Evolutionary conservation across 2,888 invertebrate genomes (phyloP).

Genomic region (Teleiodes luculella): DNA sequence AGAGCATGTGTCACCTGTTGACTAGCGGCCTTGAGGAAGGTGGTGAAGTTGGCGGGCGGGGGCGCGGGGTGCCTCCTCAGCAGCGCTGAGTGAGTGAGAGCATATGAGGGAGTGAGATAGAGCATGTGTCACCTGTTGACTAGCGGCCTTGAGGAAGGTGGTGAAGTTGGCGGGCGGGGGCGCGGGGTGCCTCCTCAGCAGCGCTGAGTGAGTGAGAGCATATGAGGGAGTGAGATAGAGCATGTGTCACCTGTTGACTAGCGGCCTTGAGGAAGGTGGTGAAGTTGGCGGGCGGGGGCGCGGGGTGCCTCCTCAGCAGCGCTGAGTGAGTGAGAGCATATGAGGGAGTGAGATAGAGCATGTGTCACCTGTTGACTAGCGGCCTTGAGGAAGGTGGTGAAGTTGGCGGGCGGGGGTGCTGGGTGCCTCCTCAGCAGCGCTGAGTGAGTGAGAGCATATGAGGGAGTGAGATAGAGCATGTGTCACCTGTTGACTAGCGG

Average conservation of each 20-base stretch:
- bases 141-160: constrained; percentile 63
- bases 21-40: constrained; percentile 63
- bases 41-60: constrained; percentile 89
- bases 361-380: constrained; percentile 67
- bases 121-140: no score
- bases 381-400: constrained; percentile 79
- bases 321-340: no score
- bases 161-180: constrained; percentile 93
- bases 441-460: no score
- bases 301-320: constrained; percentile 94
- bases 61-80: constrained; percentile 96
- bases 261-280: constrained; percentile 77
- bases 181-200: constrained; percentile 94
- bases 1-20: no score
- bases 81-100: no score
- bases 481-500: background rate
- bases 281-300: constrained; percentile 91
- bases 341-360: no score
- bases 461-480: no score
- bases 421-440: constrained; percentile 78
- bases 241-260: constrained; percentile 65
- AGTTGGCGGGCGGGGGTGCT: constrained; percentile 87
- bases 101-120: no score
- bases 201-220: no score
- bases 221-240: no score